Base-by-base conservation (phyloP, 2,888 invertebrate species). In the Pherbina coryleti region DNA sequence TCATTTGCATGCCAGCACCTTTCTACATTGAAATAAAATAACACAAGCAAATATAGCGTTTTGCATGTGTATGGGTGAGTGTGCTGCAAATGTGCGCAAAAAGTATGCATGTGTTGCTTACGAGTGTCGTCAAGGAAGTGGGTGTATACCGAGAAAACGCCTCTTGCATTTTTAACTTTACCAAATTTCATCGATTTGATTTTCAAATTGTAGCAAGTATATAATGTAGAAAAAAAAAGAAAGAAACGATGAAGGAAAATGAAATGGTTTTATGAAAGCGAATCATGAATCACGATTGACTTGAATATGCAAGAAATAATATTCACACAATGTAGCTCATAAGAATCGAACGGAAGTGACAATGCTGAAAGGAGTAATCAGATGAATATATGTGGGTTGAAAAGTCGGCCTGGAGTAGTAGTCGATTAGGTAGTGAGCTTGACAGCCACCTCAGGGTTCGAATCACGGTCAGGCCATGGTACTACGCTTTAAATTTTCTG, bases 111-210 rank as follows among this genome's bases (percentile, higher is more conserved):
- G 67, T 44, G 25, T 67, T 44, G 49, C 25, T 22, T 22, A 28
- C 11, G 7, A 60, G 57, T 22, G 57, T 22, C 57, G 64, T 34
- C 28, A 28, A 64, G 67, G 49, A 67, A 67, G 22, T 67, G 22
- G 67, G 67, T 44, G n/a, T 17, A 49, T 8, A 55, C 55, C 19
- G 19, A 22, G 67, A 3, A 19, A 44, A 67, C 67, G 67, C 67
- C 67, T 67, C 0, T 17, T 67, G 49, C 49, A 67, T 67, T 67
- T 64, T 67, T 49, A 49, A 67, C 49, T 67, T 67, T 22, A 37
- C 19, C 37, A 37, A 44, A 67, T 67, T 67, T 44, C 49, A 2
- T 67, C 44, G 49, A 67, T 67, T 62, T 28, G 67, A 67, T 67
- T 62, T 62, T 62, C 62, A 62, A 44, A 62, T 62, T 62, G 25